Base-by-base conservation (phyloP, 2,113 vertebrate genomes). In the Spea multiplicata region DNA sequence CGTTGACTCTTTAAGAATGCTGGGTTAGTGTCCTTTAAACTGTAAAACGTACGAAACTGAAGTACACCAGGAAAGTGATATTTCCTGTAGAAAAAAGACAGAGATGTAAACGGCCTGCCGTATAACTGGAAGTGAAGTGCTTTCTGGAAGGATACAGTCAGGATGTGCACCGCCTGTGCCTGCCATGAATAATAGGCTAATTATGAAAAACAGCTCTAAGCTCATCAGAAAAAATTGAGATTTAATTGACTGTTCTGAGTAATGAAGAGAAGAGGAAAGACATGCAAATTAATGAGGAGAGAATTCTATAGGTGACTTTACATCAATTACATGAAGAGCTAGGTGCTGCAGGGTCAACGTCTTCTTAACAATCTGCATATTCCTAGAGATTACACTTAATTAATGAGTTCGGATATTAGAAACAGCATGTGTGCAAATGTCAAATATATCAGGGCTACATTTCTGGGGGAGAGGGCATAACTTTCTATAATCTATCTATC, bases 251-350 rank as follows among this genome's bases (percentile, higher is more conserved):
- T 78, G 55, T 13, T 46, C 44, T 47, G 71, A 52, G 17, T 47
- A 61, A 78, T 75, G 52, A 52, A 57, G 14, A 47, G 14, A 17
- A 50, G 45, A 52, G 47, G 17, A 47, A 71, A 49, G 47, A 47
- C 10, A 44, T 61, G 16, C 73, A 71, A 77, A 77, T 62, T 71
- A 71, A 71, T 30, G 12, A 78, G 47, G 9, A 49, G 67, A 62
- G 17, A 75, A 50, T 71, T 78, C 53, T 78, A 70, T 71, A 71
- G 76, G 68, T 64, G 17, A 49, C 30, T 45, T 47, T 46, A 50
- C 67, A 78, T 71, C 66, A 76, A 76, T 69, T 76, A 69, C 44
- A 69, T 59, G 50, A 55, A 30, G 76, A 78, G 47, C 17, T 30
- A 44, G 57, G 52, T 71, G 57, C 59, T 55, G 10, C 13, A 52